Evolutionary conservation across 1,140 invertebrate genomes (phyloP), one percentile per base, ranked within the genome.

Genomic region (Steinernema feltiae): DNA sequence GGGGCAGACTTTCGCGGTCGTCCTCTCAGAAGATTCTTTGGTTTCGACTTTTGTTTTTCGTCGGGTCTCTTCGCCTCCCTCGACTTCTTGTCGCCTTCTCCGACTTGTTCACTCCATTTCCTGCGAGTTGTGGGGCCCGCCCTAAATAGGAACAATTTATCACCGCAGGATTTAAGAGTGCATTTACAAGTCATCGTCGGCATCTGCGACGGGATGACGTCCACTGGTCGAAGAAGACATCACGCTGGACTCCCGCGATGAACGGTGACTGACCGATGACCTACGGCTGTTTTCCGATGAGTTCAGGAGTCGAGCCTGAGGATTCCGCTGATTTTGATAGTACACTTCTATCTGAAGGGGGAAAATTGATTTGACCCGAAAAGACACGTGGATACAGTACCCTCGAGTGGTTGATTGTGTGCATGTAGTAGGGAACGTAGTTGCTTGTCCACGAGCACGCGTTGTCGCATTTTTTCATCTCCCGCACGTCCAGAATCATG

Each of bases 391-490:
- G 46, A 69, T 17, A 24, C 17, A 46, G 21, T 30, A 83, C 83
- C 71, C 85, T 84, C 15, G 48, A 53, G 30, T 78, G 46, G 75
- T 86, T 79, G 48, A 84, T 78, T n/a, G 72, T 79, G 72, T 84
- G 83, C 17, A 86, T 71, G 69, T 82, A 86, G 46, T 86, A 84
- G 15, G 85, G 79, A 15, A 84, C 83, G 31, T 82, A 46, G 18
- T 82, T 81, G 30, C 82, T 80, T 3, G 83, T 84, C 83, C 83
- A 84, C 0, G 84, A 86, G 35, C 75, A 77, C 1, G 83, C 81
- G 32, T 86, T 82, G 1, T 75, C 69, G 30, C 82, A 84, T 15
- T 32, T 53, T 24, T 76, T 75, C 70, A 84, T 70, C 73, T 86
- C 81, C 1, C 21, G n/a, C 0, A 84, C 82, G 71, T 84, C 84